phyloP scores from a whole-genome alignment of 2,797 vertebrate species.

The Anabacerthia variegaticeps region DNA sequence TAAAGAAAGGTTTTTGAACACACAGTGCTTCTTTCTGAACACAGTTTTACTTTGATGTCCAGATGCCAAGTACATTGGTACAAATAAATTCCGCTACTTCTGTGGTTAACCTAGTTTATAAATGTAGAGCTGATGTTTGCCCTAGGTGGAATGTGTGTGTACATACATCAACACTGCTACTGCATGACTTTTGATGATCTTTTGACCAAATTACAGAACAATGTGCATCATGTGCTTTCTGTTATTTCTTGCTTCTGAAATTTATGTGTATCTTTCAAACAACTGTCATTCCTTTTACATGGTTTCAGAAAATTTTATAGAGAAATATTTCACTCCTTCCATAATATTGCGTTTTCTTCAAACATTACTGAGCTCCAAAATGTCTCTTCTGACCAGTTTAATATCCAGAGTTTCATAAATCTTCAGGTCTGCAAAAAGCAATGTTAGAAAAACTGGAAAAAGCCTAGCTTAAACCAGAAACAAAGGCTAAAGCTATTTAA shows the following conservation, averaged over 20 bases:
- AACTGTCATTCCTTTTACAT: not conserved
- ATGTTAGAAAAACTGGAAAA: not conserved
- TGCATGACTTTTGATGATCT: not conserved
- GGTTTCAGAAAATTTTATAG: not conserved
- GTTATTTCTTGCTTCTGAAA: not conserved
- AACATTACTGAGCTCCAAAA: not conserved
- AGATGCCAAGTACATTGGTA: not conserved
- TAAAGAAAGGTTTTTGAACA: conserved; percentile 18
- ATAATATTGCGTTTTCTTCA: not conserved
- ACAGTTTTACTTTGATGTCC: conserved; percentile 47
- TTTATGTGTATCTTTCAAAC: not conserved
- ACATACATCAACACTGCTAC: not conserved
- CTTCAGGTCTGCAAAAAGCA: not conserved
- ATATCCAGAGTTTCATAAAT: not conserved
- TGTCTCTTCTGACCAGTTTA: not conserved
- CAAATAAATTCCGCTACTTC: not conserved
- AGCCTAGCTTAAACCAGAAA: not conserved
- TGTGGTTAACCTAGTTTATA: conserved; percentile 33
- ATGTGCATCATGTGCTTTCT: not conserved
- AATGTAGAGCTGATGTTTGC: conserved; percentile 1
- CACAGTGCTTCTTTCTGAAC: conserved; percentile 24
- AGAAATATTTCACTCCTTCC: not conserved
- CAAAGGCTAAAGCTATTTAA: not conserved
- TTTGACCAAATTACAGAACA: not conserved
- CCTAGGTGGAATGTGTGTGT: not conserved